Evolutionary conservation across 2,113 vertebrate genomes (phyloP).

Genomic region (Martes martes): DNA sequence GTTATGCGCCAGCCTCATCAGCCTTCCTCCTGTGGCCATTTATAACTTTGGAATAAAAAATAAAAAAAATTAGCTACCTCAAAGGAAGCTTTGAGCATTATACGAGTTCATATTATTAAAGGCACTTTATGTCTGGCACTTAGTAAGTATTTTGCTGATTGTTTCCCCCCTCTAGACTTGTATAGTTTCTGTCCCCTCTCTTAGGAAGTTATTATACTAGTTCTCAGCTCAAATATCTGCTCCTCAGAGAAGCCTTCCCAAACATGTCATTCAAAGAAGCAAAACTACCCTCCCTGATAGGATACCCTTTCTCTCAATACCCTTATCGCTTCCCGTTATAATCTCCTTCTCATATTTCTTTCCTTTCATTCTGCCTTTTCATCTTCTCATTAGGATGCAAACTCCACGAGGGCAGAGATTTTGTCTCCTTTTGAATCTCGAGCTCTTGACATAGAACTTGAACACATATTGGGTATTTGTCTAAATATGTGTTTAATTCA

Average conservation of each 20-base stretch:
- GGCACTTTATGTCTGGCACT: neutral
- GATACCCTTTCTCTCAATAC: neutral
- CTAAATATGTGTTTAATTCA: constrained; percentile 21
- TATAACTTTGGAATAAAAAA: neutral
- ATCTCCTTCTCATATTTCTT: neutral
- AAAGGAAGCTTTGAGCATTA: neutral
- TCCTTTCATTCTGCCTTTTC: neutral
- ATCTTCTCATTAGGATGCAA: neutral
- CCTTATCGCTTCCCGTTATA: neutral
- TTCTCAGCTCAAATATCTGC: neutral
- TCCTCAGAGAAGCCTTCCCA: neutral
- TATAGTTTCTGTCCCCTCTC: neutral
- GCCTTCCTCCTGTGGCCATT: neutral
- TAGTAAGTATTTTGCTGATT: neutral
- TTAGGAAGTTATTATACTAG: neutral
- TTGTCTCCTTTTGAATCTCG: neutral
- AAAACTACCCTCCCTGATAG: neutral
- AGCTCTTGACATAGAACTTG: neutral
- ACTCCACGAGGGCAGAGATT: neutral
- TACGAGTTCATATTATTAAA: neutral
- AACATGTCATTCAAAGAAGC: neutral
- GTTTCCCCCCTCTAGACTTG: neutral
- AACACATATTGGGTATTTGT: neutral
- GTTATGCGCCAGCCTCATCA: neutral
- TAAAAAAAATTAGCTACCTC: neutral